Evolutionary conservation across 2,797 vertebrate species (phyloP).

Genomic region (Microcaecilia unicolor): DNA sequence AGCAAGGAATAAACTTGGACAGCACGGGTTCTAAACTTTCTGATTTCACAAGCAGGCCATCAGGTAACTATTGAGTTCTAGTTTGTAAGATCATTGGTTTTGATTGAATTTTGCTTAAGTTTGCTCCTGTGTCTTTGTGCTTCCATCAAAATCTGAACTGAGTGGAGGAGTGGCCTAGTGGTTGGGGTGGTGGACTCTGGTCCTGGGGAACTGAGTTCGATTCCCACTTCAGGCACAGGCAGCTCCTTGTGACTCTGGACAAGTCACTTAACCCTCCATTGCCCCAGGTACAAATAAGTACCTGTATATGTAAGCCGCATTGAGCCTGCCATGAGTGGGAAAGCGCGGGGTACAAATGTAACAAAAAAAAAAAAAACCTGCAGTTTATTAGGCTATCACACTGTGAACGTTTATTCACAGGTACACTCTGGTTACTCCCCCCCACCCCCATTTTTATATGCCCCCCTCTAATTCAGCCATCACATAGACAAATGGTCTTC

Average conservation of each 20-base stretch:
- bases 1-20: constrained; percentile 78
- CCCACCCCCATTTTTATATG: not conserved
- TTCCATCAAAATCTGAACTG: not conserved
- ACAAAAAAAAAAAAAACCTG: too few relatives aligned
- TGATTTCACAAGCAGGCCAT: constrained; percentile 78
- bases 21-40: constrained; percentile 72
- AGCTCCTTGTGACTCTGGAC: too few relatives aligned
- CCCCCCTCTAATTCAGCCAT: not conserved
- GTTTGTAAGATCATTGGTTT: not conserved
- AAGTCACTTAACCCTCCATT: too few relatives aligned
- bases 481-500: too few relatives aligned
- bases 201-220: too few relatives aligned
- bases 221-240: too few relatives aligned
- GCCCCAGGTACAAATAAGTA: too few relatives aligned
- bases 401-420: not conserved
- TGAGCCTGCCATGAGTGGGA: too few relatives aligned
- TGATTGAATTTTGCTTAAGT: not conserved
- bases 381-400: not conserved
- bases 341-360: too few relatives aligned
- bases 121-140: not conserved
- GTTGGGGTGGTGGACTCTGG: too few relatives aligned
- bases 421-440: not conserved
- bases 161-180: too few relatives aligned
- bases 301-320: too few relatives aligned
- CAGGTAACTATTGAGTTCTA: constrained; percentile 52